These are phyloP conservation scores for Petrocephalus zakoni DNA, from an alignment of 2,113 vertebrate genomes.

Conservation along the genomic window DNA sequence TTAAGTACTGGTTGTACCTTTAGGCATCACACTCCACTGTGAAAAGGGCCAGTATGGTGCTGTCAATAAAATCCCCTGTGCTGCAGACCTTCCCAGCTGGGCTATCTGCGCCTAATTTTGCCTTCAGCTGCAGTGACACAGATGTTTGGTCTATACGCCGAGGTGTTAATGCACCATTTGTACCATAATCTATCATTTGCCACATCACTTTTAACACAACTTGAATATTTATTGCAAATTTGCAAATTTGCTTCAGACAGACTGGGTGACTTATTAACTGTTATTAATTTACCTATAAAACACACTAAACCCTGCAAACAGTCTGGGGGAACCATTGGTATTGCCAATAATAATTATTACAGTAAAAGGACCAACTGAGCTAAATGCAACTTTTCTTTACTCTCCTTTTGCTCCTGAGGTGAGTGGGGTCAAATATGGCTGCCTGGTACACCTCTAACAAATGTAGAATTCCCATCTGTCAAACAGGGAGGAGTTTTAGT, in stretches of 20 bases:
- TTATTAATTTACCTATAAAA: neutral
- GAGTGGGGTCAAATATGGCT: neutral
- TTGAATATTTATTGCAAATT: conserved; percentile 7
- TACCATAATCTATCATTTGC: too few species aligned
- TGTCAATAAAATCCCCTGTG: neutral
- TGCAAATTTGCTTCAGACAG: neutral
- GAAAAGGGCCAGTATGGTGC: neutral
- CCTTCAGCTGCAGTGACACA: neutral
- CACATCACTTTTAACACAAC: neutral
- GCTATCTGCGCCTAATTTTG: neutral
- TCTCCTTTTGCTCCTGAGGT: neutral
- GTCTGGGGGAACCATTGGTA: neutral
- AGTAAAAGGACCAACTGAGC: neutral
- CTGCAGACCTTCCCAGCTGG: neutral
- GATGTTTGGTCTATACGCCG: neutral
- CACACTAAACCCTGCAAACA: neutral
- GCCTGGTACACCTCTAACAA: neutral
- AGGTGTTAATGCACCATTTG: neutral
- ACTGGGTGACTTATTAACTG: neutral
- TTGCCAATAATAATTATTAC: neutral
- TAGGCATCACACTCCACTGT: neutral
- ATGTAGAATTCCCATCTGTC: neutral
- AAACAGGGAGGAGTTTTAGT: neutral
- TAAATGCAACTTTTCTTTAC: neutral
- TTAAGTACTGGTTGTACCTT: neutral